Conservation (phyloP, 1,140 invertebrate species). For the Drosophila pseudoobscura region DNA sequence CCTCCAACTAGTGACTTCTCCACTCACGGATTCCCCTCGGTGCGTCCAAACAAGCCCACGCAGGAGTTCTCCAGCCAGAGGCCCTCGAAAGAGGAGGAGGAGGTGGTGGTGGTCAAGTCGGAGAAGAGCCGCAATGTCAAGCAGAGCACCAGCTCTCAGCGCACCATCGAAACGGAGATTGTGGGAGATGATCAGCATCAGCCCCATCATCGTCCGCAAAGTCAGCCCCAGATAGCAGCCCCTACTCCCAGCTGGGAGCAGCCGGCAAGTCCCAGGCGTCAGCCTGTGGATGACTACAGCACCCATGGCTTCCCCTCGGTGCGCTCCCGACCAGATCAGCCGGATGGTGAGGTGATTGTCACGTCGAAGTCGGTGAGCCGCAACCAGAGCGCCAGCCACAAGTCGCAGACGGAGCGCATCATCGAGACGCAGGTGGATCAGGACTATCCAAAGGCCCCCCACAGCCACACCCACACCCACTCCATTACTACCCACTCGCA, state of each 20-base stretch:
- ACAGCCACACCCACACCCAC: constrained; percentile 11
- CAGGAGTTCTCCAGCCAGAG: constrained; percentile 69
- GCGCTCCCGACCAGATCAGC: constrained; percentile 44
- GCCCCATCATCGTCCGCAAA: background rate
- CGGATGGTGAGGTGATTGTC: constrained; percentile 53
- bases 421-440: constrained; percentile 71
- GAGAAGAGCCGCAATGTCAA: constrained; percentile 66
- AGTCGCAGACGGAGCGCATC: constrained; percentile 64
- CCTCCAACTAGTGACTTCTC: constrained; percentile 54
- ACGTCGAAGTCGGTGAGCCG: constrained; percentile 43
- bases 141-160: constrained; percentile 57
- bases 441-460: too few relatives aligned
- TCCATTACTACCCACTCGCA: background rate
- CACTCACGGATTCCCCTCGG: constrained; percentile 80
- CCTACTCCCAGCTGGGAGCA: constrained; percentile 52
- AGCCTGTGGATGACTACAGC: constrained; percentile 42
- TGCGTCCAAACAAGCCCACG: constrained; percentile 71
- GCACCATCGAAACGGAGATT: constrained; percentile 59
- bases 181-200: constrained; percentile 30
- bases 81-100: constrained; percentile 46
- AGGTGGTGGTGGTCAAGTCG: constrained; percentile 58
- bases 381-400: constrained; percentile 51
- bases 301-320: constrained; percentile 69
- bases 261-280: constrained; percentile 35
- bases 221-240: constrained; percentile 8